Conservation (phyloP, 2,888 invertebrate genomes). For the Priocnemis perturbator region DNA sequence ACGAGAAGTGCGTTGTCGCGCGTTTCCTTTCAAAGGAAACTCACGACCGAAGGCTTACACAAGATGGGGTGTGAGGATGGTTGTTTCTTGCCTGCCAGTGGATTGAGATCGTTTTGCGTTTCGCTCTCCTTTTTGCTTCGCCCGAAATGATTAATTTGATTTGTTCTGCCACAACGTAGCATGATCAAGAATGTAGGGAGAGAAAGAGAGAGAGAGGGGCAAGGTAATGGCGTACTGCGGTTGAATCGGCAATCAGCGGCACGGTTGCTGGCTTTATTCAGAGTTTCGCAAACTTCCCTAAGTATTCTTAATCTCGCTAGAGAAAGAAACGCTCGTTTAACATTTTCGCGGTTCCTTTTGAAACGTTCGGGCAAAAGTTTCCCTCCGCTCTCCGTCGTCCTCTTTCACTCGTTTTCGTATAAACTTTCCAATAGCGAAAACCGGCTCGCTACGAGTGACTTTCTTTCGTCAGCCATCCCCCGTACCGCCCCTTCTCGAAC, state of each 20-base stretch:
- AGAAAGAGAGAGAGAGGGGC: too few species aligned
- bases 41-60: too few species aligned
- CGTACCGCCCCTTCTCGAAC: neutral
- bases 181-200: too few species aligned
- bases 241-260: too few species aligned
- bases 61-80: too few species aligned
- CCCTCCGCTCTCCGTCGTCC: neutral
- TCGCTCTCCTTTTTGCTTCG: neutral
- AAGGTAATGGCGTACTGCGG: too few species aligned
- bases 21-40: conserved; percentile 4
- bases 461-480: conserved; percentile 19
- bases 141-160: neutral
- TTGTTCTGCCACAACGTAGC: too few species aligned
- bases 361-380: neutral
- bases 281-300: neutral
- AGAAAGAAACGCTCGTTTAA: neutral
- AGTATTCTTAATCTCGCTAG: neutral
- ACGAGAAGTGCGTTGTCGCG: neutral
- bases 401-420: neutral
- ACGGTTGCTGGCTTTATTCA: neutral
- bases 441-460: neutral
- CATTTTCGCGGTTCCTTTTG: neutral
- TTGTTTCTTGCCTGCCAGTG: neutral
- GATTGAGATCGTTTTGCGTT: neutral
- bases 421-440: neutral